A percentile compares a stretch with the other conserved stretches of the same genome.
Evolutionary conservation across 1,140 invertebrate species (phyloP).

Genomic region (Polypedilum pembai): DNA sequence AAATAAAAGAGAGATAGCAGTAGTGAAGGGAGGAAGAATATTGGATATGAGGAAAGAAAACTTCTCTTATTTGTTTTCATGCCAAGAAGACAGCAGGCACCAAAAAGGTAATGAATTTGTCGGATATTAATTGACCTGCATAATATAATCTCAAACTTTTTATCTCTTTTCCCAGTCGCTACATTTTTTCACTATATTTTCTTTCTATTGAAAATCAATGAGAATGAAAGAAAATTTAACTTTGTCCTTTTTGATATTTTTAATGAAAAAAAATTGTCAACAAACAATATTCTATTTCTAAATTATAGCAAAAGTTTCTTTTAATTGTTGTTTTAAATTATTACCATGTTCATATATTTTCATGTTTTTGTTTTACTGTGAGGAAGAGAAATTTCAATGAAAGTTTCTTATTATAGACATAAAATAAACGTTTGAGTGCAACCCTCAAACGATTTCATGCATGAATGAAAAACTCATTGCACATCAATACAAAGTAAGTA

Average conservation of each 20-base stretch:
- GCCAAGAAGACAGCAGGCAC: conserved; percentile 8
- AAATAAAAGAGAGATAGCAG: background rate
- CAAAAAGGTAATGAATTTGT: conserved; percentile 14
- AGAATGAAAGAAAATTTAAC: too few relatives aligned
- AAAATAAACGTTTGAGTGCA: background rate
- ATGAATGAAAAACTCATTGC: background rate
- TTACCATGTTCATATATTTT: too few relatives aligned
- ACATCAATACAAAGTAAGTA: background rate
- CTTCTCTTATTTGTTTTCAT: background rate
- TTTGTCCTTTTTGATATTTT: too few relatives aligned
- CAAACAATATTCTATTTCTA: too few relatives aligned
- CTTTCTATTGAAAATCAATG: too few relatives aligned
- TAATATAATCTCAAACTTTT: conserved; percentile 13
- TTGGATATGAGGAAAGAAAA: background rate
- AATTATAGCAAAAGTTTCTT: too few relatives aligned
- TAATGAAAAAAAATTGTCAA: too few relatives aligned
- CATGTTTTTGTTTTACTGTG: too few relatives aligned
- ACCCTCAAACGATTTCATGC: background rate
- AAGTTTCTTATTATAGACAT: too few relatives aligned
- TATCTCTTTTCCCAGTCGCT: background rate
- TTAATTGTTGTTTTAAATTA: too few relatives aligned
- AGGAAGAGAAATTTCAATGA: too few relatives aligned
- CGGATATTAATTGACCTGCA: conserved; percentile 11
- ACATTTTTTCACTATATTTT: background rate
- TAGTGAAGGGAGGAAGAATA: background rate